Conservation (phyloP, 2,113 vertebrate species). For the Arvicanthis niloticus region DNA sequence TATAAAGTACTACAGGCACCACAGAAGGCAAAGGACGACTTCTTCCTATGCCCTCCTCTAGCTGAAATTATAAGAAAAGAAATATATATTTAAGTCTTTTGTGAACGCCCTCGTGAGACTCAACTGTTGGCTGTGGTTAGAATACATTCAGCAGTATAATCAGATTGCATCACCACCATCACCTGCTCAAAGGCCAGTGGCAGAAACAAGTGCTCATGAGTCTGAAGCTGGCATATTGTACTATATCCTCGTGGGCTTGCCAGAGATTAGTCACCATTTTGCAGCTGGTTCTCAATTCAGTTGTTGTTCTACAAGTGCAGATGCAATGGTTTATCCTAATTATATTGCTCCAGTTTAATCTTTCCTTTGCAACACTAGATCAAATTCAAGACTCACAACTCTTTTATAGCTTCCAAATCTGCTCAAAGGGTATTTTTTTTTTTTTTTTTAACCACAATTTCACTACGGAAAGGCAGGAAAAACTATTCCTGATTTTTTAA, state of each 20-base stretch:
- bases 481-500: slow-evolving; percentile 17
- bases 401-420: slow-evolving; percentile 20
- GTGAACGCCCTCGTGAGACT: slow-evolving; percentile 61
- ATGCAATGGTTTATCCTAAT: slow-evolving; percentile 78
- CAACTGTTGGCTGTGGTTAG: slow-evolving; percentile 77
- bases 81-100: slow-evolving; percentile 64
- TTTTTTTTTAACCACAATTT: neutral
- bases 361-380: slow-evolving; percentile 65
- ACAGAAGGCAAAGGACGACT: neutral
- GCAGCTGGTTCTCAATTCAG: slow-evolving; percentile 80
- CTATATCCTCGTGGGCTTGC: slow-evolving; percentile 71
- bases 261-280: slow-evolving; percentile 80
- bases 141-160: slow-evolving; percentile 73
- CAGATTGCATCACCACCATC: slow-evolving; percentile 76
- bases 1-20: neutral
- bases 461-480: slow-evolving; percentile 28
- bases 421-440: neutral
- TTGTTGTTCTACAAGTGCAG: slow-evolving; percentile 72
- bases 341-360: slow-evolving; percentile 72
- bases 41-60: neutral
- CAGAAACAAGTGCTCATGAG: slow-evolving; percentile 51
- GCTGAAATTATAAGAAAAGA: slow-evolving; percentile 41
- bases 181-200: slow-evolving; percentile 73
- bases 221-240: slow-evolving; percentile 71
- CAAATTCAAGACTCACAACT: slow-evolving; percentile 52